Percentiles rank a stretch among this genome's conserved stretches.
Conservation (phyloP, 2,797 vertebrate genomes). For the Cynodonichthys magdalenae region DNA sequence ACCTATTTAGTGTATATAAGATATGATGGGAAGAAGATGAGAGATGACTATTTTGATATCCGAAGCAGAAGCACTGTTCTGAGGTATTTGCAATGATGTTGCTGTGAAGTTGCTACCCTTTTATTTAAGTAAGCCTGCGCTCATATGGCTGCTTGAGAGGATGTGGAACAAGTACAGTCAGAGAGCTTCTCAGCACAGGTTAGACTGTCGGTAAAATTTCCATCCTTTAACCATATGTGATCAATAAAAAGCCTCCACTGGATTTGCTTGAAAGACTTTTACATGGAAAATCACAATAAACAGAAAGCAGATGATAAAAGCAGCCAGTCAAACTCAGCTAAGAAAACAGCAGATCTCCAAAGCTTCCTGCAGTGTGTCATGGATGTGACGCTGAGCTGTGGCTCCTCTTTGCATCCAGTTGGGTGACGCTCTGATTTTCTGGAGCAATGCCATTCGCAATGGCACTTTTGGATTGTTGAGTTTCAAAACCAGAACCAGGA, state of each 20-base stretch:
- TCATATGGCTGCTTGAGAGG: constrained; percentile 20
- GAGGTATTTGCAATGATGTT: not conserved
- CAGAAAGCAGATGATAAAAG: constrained; percentile 59
- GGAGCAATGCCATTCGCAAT: constrained; percentile 67
- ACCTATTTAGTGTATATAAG: not conserved
- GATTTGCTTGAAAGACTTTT: constrained; percentile 63
- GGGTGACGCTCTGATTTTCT: constrained; percentile 71
- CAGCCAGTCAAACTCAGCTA: constrained; percentile 33
- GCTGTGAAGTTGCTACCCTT: constrained; percentile 11
- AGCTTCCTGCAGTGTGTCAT: constrained; percentile 45
- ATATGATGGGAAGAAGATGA: not conserved
- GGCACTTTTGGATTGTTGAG: constrained; percentile 68
- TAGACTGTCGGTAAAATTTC: constrained; percentile 43
- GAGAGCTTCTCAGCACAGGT: constrained; percentile 30
- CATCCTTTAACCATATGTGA: constrained; percentile 57
- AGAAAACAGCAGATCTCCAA: constrained; percentile 40
- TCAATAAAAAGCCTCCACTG: constrained; percentile 56
- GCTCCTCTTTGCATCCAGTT: constrained; percentile 52
- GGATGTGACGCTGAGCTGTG: constrained; percentile 48
- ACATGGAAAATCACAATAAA: constrained; percentile 65
- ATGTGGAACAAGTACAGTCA: constrained; percentile 22
- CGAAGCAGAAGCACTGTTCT: not conserved
- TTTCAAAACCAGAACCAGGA: constrained; percentile 78
- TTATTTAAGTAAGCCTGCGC: constrained; percentile 10
- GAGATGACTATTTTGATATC: constrained; percentile 18